phyloP scores from a whole-genome alignment of 2,797 vertebrate species.

The Halcyon leucocephala region DNA sequence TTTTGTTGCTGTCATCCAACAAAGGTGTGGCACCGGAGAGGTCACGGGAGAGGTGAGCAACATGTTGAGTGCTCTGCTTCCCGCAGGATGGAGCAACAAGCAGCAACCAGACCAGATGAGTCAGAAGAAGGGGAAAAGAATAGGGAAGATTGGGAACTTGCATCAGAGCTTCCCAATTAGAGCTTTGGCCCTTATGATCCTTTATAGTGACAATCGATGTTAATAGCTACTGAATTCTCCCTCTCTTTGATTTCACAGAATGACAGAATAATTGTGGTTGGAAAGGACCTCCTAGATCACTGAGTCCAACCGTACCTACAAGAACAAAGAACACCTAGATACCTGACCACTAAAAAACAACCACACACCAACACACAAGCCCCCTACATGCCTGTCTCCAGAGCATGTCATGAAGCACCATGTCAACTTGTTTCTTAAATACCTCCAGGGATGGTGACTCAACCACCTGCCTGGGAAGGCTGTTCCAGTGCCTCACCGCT shows the following conservation, averaged over 20 bases:
- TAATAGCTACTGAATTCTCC: neutral
- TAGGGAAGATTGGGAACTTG: neutral
- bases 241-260: neutral
- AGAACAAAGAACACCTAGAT: no score
- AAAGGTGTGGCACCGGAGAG: constrained; percentile 76
- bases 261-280: no score
- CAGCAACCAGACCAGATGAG: constrained; percentile 58
- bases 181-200: neutral
- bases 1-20: constrained; percentile 79
- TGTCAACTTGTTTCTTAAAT: no score
- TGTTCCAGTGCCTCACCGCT: no score
- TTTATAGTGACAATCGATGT: neutral
- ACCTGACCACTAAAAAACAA: no score
- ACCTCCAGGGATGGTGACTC: no score
- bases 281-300: no score
- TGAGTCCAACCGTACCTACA: no score
- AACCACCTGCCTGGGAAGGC: no score
- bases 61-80: constrained; percentile 53
- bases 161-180: neutral
- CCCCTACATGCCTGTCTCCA: no score
- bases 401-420: no score
- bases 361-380: no score
- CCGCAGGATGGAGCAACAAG: constrained; percentile 57
- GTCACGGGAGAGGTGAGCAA: constrained; percentile 76
- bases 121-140: constrained; percentile 54